A percentile compares a stretch with the other conserved stretches of the same genome.
phyloP scores from a whole-genome alignment of 2,888 invertebrate species.

The Fragum fragum region DNA sequence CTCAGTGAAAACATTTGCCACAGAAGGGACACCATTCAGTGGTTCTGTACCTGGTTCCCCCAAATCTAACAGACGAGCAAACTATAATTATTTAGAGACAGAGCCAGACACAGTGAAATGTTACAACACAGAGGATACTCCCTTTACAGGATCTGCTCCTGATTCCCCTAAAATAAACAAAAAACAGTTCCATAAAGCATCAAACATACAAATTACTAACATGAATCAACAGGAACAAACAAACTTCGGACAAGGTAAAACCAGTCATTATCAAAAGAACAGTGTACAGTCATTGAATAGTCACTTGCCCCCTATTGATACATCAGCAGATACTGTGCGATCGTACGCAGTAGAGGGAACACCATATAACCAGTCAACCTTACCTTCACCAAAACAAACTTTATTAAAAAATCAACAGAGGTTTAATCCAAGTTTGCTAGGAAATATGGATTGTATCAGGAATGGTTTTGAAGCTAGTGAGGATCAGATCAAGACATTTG shows the following conservation, averaged over 20 bases:
- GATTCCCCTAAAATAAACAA: conserved; percentile 95
- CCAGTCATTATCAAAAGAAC: neutral
- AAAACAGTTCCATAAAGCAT: conserved; percentile 11
- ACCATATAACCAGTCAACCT: conserved; percentile 93
- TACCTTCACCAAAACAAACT: conserved; percentile 33
- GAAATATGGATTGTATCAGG: conserved; percentile 30
- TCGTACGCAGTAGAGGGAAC: conserved; percentile 95
- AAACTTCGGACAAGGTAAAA: neutral
- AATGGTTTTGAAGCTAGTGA: conserved; percentile 56
- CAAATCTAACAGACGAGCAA: conserved; percentile 36
- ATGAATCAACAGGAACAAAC: conserved; percentile 16
- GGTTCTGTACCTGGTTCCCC: conserved; percentile 95
- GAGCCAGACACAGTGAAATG: conserved; percentile 89
- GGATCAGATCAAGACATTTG: conserved; percentile 91
- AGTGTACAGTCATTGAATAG: neutral
- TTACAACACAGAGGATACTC: conserved; percentile 95
- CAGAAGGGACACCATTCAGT: conserved; percentile 96
- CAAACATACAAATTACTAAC: neutral
- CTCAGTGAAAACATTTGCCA: conserved; percentile 95
- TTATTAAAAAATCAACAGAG: neutral
- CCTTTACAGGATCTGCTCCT: conserved; percentile 93
- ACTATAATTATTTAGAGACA: conserved; percentile 56
- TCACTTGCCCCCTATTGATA: neutral
- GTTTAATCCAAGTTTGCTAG: conserved; percentile 35
- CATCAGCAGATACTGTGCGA: conserved; percentile 89